These are phyloP conservation scores for Drosophila persimilis DNA, from an alignment of 1,140 invertebrate species.

Conservation along the genomic window DNA sequence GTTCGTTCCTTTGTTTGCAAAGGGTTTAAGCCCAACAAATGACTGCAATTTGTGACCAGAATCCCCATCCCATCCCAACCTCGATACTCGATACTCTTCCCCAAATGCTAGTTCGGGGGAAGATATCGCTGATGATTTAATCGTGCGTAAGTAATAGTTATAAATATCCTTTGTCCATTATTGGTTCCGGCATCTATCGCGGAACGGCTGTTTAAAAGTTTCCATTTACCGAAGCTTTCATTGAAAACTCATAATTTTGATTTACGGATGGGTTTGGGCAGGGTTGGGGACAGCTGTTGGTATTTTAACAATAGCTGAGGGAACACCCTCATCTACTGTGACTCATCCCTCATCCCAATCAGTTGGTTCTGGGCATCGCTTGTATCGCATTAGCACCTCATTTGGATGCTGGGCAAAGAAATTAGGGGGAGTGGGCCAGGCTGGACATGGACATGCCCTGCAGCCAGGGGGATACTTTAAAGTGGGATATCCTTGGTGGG, in stretches of 20 bases:
- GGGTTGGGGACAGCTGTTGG: conserved; percentile 53
- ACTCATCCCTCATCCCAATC: conserved; percentile 18
- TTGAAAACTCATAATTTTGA: conserved; percentile 74
- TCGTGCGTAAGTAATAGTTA: conserved; percentile 77
- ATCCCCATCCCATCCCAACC: not conserved
- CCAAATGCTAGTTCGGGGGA: conserved; percentile 1
- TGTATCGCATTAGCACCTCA: conserved; percentile 69
- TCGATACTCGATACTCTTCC: not conserved
- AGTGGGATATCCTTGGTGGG: not conserved
- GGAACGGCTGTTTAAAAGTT: conserved; percentile 39
- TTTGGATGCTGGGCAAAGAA: conserved; percentile 39
- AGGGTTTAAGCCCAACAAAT: conserved; percentile 74
- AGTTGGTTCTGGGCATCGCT: conserved; percentile 35
- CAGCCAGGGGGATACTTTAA: conserved; percentile 10
- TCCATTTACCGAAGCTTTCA: conserved; percentile 53
- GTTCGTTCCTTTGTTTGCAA: conserved; percentile 52
- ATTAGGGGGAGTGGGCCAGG: conserved; percentile 18
- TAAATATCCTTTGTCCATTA: conserved; percentile 58
- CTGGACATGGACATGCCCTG: conserved; percentile 53
- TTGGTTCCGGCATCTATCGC: conserved; percentile 29
- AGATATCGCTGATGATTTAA: conserved; percentile 56
- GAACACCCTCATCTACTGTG: conserved; percentile 18
- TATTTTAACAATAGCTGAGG: conserved; percentile 46
- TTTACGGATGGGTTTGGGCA: conserved; percentile 47
- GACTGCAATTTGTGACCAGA: conserved; percentile 55